Evolutionary conservation across 2,888 invertebrate species (phyloP), one percentile per base, ranked within the genome.

Genomic region (Gerris lacustris): DNA sequence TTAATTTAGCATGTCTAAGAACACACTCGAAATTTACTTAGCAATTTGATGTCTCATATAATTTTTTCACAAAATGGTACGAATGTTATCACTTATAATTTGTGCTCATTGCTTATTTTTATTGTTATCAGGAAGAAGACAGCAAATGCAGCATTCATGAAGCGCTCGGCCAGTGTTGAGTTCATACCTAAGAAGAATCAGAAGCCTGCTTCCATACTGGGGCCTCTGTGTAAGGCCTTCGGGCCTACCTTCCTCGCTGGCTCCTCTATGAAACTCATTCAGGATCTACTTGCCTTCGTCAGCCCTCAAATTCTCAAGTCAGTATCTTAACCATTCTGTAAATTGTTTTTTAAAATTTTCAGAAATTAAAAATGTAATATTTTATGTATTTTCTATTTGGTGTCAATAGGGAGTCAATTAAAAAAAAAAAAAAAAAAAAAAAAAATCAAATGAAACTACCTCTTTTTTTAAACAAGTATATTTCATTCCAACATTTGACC

Each of bases 231-330:
- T 71, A 80, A 80, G 74, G 82, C 84, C 45, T 85, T 85, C 78
- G 82, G 83, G 62, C 78, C 78, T 15, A 79, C 80, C 63, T 83
- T 85, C 73, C 72, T 85, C 11, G 75, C 82, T 44, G 83, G 84
- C 31, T 80, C 82, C 1, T 72, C 80, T 47, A 79, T 83, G 70
- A 85, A 85, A 77, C 76, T 85, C 0, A 73, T 81, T 11, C 81
- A 81, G 74, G 85, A 84, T 77, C 71, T 83, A 45, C 77, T 86
- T 17, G 80, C 83, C 70, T 87, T 87, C 77, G 80, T 83, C 66
- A 84, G 82, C 75, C 86, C 86, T 6, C 80, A 83, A 75, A 78
- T 86, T 70, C 78, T 84, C 43, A 82, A 82, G 86, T 86, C 78
- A 69, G 69, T 63, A 63, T 31, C 15, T 31, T 6, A 47, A 63